Evolutionary conservation across 2,888 invertebrate species (phyloP).

Genomic region (Muschampia plurimacula): DNA sequence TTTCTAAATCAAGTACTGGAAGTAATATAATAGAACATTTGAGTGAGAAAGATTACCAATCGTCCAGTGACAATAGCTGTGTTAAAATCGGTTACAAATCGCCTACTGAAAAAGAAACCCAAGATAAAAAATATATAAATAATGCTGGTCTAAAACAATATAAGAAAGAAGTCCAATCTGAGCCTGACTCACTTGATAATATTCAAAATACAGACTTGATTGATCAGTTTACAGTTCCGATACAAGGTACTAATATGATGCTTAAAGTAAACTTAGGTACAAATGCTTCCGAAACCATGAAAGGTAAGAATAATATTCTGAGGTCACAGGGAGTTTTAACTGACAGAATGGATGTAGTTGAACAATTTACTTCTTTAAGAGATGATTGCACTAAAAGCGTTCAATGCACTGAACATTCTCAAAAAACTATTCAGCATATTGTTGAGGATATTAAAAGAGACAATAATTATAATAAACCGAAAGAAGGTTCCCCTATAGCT

Average conservation of each 20-base stretch:
- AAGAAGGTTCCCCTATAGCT: neutral
- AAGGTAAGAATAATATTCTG: constrained; percentile 30
- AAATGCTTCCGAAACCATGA: constrained; percentile 28
- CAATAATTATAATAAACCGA: constrained; percentile 24
- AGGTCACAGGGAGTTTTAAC: constrained; percentile 54
- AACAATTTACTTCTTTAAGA: constrained; percentile 60
- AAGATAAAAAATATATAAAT: constrained; percentile 10
- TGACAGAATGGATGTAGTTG: constrained; percentile 49
- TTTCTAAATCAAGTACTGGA: constrained; percentile 47
- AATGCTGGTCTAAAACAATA: constrained; percentile 26
- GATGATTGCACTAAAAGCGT: constrained; percentile 66
- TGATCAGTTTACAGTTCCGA: constrained; percentile 68
- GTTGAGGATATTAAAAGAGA: constrained; percentile 31
- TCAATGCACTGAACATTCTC: constrained; percentile 54
- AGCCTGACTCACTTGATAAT: constrained; percentile 30
- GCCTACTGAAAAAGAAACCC: constrained; percentile 18
- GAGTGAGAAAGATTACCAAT: neutral
- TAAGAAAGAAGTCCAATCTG: constrained; percentile 49
- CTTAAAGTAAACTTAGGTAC: constrained; percentile 60
- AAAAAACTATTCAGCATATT: constrained; percentile 35
- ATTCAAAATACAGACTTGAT: constrained; percentile 35
- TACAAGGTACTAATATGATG: constrained; percentile 78
- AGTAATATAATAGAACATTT: constrained; percentile 12
- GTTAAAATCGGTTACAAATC: constrained; percentile 25
- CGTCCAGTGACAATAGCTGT: constrained; percentile 26